Conservation (phyloP, 2,113 vertebrate species). For the Herpailurus yagouaroundi region DNA sequence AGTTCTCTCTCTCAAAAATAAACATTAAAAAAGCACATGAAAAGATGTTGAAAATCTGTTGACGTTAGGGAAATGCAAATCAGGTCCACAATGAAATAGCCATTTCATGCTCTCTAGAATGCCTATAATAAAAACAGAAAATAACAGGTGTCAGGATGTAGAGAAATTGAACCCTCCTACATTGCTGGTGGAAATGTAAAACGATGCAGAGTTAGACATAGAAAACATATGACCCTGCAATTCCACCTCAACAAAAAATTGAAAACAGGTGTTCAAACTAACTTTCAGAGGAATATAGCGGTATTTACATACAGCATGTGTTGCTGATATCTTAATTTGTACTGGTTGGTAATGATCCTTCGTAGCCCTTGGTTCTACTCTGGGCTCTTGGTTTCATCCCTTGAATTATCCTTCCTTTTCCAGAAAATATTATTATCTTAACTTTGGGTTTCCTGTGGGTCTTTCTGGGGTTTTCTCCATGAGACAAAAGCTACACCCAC, state of each 20-base stretch:
- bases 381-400: not conserved
- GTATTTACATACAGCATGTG: not conserved
- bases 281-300: not conserved
- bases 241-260: not conserved
- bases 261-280: not conserved
- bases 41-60: not conserved
- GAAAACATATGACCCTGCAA: not conserved
- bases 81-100: not conserved
- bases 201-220: not conserved
- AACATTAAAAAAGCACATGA: not conserved
- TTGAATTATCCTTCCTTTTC: not conserved
- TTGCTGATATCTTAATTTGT: not conserved
- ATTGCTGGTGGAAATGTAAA: not conserved
- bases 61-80: not conserved
- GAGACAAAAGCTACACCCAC: not conserved
- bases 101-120: not conserved
- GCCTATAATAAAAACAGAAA: constrained; percentile 6
- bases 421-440: not conserved
- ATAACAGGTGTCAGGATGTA: not conserved
- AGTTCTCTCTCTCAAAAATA: no score
- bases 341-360: not conserved
- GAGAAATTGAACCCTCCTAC: not conserved
- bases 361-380: not conserved
- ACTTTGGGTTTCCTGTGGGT: not conserved
- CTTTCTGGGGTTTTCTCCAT: not conserved